Evolutionary conservation across 2,888 invertebrate species (phyloP).

Genomic region (Epinotia demarniana): DNA sequence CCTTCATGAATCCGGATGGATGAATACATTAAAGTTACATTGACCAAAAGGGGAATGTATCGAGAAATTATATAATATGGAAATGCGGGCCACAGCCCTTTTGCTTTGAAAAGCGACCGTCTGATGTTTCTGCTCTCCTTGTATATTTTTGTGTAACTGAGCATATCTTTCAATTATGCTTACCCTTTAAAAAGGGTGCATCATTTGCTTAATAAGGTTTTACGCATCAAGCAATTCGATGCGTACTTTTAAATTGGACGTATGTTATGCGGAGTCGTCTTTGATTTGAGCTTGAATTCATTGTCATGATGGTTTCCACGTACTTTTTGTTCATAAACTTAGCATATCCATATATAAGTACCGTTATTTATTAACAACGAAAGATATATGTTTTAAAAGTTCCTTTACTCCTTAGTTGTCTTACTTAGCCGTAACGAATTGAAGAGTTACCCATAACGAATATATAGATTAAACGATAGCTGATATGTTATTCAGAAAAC

Average conservation of each 20-base stretch:
- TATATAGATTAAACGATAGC: too few relatives aligned
- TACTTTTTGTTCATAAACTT: neutral
- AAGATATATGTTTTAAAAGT: too few relatives aligned
- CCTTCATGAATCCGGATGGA: slow-evolving; percentile 36
- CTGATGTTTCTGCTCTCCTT: slow-evolving; percentile 2
- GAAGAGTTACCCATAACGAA: too few relatives aligned
- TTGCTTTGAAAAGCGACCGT: slow-evolving; percentile 3
- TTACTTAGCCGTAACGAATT: too few relatives aligned
- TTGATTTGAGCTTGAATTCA: neutral
- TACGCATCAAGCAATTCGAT: neutral
- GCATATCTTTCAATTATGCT: neutral
- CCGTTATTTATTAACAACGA: too few relatives aligned
- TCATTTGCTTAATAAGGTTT: slow-evolving; percentile 1
- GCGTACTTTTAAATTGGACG: neutral
- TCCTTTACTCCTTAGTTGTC: too few relatives aligned
- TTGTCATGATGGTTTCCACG: neutral
- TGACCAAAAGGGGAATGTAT: slow-evolving; percentile 36
- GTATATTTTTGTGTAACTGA: slow-evolving; percentile 2
- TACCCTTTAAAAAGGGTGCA: slow-evolving; percentile 1
- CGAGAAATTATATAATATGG: slow-evolving; percentile 40
- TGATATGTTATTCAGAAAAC: too few relatives aligned
- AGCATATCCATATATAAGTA: too few relatives aligned
- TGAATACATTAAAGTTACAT: slow-evolving; percentile 40
- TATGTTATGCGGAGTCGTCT: neutral
- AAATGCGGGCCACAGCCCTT: slow-evolving; percentile 5